Base-by-base conservation (phyloP, 2,797 vertebrate genomes). In the Helostoma temminkii region DNA sequence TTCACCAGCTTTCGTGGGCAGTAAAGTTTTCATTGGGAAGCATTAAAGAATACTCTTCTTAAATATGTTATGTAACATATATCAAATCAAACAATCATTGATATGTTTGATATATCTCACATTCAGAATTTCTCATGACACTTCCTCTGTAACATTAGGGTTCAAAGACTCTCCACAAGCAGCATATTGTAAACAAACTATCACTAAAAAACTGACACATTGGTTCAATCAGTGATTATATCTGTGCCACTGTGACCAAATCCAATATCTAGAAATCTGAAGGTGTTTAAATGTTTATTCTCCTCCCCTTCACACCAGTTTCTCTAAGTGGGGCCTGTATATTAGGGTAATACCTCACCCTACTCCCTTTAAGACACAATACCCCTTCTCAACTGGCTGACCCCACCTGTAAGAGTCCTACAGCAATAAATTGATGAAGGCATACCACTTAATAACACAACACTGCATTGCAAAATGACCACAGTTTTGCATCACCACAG, bases 271-370 rank as follows among this genome's bases (percentile, higher is more conserved):
- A 70, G 28, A 74, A 53, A 66, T 72, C 55, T 82, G 63, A 70
- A 87, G 62, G 69, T 65, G 59, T 48, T n/a, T n/a, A 83, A 80
- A 68, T 59, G 75, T 89, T 63, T 66, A 50, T 21, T 65, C 54
- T 76, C 82, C 76, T 82, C 83, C 82, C 76, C 77, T 82, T 55
- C 32, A 87, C 88, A 79, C 54, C 25, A 74, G 78, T 86, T 87
- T 75, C 82, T 89, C 85, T 86, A 80, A 72, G 76, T 74, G 83
- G 67, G 85, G 73, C 83, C 82, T 61, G 58, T 74, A 74, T 53
- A 61, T 73, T 53, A 63, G 73, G 87, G 82, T 67, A 74, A 71
- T 34, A 82, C 59, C 57, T 83, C 63, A 55, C 66, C 55, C 74
- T 68, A 61, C 76, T 75, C 65, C 73, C 74, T 60, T 71, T 62